Base-by-base conservation (phyloP, 2,797 vertebrate genomes). In the Malacoraja senta region DNA sequence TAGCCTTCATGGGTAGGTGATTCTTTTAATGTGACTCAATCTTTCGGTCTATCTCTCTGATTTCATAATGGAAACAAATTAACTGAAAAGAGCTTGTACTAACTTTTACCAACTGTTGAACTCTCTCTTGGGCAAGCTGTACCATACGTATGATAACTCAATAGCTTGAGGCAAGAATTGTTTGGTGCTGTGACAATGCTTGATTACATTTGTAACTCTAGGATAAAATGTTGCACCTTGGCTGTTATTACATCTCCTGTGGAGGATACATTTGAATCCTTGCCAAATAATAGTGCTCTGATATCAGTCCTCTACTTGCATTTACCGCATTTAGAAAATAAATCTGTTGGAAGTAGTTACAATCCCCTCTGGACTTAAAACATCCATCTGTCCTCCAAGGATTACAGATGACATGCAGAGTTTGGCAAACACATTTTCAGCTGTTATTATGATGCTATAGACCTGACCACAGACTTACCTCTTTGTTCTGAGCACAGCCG, bases 351-450 rank as follows among this genome's bases (percentile, higher is more conserved):
- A 91, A 91, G 88, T 74, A 71, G 65, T 71, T 74, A 72, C 68
- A 24, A 21, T 72, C 63, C 35, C 61, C n/a, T n/a, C 68, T 72
- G 68, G 68, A 72, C 15, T 91, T 71, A 71, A 91, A 91, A 91
- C 58, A 86, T 63, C 32, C 35, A 72, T 91, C 72, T 38, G 65
- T 44, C 21, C 88, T 91, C 65, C 68, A 72, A 91, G 88, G 88
- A 91, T 91, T 91, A 91, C 19, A 91, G 88, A 72, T 91, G 88
- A 91, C 88, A 91, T 91, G 88, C 38, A 72, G 68, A 91, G 65
- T 91, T 91, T 91, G 88, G 65, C 88, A 72, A 63, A 72, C 38
- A 32, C 68, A 91, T 17, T 91, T 91, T 71, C 88, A 91, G 88
- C 88, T 72, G 65, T 91, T 71, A 35, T 26, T 71, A 35, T 26